Evolutionary conservation across 1,140 invertebrate genomes (phyloP).

Genomic region (Drosophila nebulosa): DNA sequence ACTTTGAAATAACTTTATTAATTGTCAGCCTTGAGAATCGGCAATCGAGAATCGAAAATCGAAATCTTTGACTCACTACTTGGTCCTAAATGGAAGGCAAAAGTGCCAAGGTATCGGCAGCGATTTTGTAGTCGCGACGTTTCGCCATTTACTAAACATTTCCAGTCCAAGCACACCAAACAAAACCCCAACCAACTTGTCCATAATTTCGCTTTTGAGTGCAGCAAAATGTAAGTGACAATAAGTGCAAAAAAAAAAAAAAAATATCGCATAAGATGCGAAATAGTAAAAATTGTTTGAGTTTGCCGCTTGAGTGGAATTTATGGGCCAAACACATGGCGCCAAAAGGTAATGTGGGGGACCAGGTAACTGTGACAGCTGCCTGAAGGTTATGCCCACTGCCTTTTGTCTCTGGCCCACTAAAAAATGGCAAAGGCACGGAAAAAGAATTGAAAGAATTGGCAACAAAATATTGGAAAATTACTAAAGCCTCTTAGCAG

Average conservation of each 20-base stretch:
- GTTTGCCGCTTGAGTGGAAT: conserved; percentile 40
- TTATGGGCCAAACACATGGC: conserved; percentile 66
- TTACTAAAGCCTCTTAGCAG: conserved; percentile 70
- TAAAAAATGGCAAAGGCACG: conserved; percentile 7
- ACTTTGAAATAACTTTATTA: conserved; percentile 64
- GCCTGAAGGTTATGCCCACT: conserved; percentile 59
- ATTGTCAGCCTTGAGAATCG: conserved; percentile 42
- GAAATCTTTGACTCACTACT: conserved; percentile 20
- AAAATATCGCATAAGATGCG: not conserved
- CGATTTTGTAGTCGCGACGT: conserved; percentile 63
- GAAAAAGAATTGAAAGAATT: conserved; percentile 33
- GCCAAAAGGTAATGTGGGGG: conserved; percentile 51
- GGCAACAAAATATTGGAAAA: conserved; percentile 53
- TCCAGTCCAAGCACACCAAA: conserved; percentile 17
- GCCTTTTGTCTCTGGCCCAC: conserved; percentile 25
- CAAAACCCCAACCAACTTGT: not conserved
- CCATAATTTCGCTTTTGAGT: conserved; percentile 23
- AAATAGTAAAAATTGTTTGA: conserved; percentile 38
- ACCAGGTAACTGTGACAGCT: conserved; percentile 67
- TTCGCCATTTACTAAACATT: conserved; percentile 61
- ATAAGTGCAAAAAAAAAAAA: conserved; percentile 11
- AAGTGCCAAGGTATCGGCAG: not conserved
- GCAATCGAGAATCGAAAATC: conserved; percentile 4
- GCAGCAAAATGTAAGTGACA: conserved; percentile 41
- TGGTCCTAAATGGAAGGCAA: not conserved